Percentiles rank a stretch among this genome's conserved stretches.
Evolutionary conservation across 1,140 invertebrate species (phyloP).

Genomic region (Anadara kagoshimensis): DNA sequence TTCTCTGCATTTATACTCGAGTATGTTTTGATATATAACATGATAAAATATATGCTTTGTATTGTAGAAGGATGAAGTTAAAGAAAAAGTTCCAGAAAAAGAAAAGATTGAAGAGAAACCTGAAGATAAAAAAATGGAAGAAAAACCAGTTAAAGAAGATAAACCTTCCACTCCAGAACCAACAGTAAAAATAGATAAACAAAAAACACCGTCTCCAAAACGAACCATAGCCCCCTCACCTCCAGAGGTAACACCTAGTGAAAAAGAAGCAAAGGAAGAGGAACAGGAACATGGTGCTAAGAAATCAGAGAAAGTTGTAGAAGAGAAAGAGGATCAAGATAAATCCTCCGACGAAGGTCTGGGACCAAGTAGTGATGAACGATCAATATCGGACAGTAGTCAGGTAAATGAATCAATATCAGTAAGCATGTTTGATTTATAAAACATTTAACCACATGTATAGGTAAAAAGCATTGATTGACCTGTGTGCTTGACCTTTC

Average conservation of each 20-base stretch:
- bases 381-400: conserved; percentile 45
- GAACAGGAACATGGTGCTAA: conserved; percentile 1
- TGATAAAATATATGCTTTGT: no score
- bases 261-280: conserved; percentile 16
- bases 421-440: neutral
- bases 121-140: conserved; percentile 17
- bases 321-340: conserved; percentile 35
- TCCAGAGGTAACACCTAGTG: conserved; percentile 3
- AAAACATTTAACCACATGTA: neutral
- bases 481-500: no score
- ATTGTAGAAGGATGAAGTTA: neutral
- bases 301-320: conserved; percentile 15
- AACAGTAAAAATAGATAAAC: conserved; percentile 13
- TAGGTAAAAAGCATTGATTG: neutral
- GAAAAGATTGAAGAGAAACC: conserved; percentile 14
- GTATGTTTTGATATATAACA: no score
- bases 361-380: conserved; percentile 58
- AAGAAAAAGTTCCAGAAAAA: neutral
- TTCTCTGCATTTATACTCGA: no score
- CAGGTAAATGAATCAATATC: conserved; percentile 2
- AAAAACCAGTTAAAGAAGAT: neutral
- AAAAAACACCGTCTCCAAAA: conserved; percentile 43
- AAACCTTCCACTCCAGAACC: conserved; percentile 16
- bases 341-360: conserved; percentile 59
- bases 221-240: conserved; percentile 44